Evolutionary conservation across 2,797 vertebrate genomes (phyloP).

Genomic region (Sebastes miniatus): DNA sequence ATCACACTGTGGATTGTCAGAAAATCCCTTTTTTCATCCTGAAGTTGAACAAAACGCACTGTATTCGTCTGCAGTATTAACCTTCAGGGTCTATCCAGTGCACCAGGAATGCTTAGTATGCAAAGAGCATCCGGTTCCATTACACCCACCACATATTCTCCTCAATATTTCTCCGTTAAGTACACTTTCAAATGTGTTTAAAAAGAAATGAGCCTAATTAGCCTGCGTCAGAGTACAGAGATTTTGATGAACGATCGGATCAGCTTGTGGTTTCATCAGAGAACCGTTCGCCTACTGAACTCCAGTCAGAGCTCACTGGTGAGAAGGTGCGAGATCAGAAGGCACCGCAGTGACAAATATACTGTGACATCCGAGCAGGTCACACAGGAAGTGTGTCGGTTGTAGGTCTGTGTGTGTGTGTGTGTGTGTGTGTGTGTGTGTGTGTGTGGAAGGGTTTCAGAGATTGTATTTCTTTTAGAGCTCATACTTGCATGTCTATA

Average conservation of each 20-base stretch:
- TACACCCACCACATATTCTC: not conserved
- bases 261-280: slow-evolving; percentile 12
- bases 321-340: slow-evolving; percentile 40
- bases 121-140: not conserved
- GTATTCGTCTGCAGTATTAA: not conserved
- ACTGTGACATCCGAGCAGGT: slow-evolving; percentile 56
- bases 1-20: not conserved
- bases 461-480: not conserved
- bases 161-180: not conserved
- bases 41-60: not conserved
- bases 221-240: not conserved
- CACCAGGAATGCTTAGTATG: not conserved
- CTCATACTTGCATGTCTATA: not conserved
- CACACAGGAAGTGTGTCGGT: slow-evolving; percentile 33
- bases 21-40: not conserved
- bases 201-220: slow-evolving; percentile 19
- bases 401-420: slow-evolving; percentile 1
- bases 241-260: slow-evolving; percentile 24
- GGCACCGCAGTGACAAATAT: slow-evolving; percentile 32
- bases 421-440: not conserved
- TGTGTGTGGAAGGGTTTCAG: not conserved
- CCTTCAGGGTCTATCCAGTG: not conserved
- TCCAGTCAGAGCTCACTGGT: slow-evolving; percentile 3
- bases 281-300: not conserved
- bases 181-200: slow-evolving; percentile 5